Conservation (phyloP, 2,797 vertebrate genomes). For the Orientallactaga sibirica region DNA sequence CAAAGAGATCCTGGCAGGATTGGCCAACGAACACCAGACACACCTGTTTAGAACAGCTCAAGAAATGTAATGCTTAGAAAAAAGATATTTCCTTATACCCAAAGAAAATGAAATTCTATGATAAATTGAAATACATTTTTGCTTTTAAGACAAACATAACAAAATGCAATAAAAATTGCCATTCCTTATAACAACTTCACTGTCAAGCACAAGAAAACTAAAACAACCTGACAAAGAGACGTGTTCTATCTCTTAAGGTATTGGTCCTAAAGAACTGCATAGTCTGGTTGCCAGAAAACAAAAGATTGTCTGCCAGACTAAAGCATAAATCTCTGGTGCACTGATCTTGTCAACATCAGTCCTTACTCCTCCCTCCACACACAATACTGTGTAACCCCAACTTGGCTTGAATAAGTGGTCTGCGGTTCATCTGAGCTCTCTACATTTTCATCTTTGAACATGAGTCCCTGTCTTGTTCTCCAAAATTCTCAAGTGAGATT, state of each 20-base stretch:
- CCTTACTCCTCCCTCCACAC: background rate
- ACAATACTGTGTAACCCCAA: background rate
- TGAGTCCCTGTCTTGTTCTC: constrained; percentile 28
- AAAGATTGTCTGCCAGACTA: background rate
- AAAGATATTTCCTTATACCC: constrained; percentile 49
- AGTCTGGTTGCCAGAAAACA: constrained; percentile 39
- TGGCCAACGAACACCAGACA: constrained; percentile 56
- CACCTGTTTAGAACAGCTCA: constrained; percentile 61
- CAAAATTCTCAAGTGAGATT: background rate
- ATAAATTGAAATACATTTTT: constrained; percentile 46
- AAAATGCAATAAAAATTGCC: constrained; percentile 57
- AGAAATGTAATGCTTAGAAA: constrained; percentile 55
- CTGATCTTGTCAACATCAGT: background rate
- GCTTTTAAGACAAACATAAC: constrained; percentile 57
- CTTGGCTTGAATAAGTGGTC: background rate
- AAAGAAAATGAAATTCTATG: constrained; percentile 63
- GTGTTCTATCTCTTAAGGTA: background rate
- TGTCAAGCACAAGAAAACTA: constrained; percentile 39
- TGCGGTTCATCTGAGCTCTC: constrained; percentile 5
- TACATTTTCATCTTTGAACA: constrained; percentile 48
- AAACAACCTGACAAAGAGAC: constrained; percentile 12
- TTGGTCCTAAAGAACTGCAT: background rate
- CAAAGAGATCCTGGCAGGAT: constrained; percentile 49
- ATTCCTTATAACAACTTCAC: constrained; percentile 35
- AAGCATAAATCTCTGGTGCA: background rate